Conservation (phyloP, 35 echinoderm and acorn worm genomes). For the Hemicentrotus pulcherrimus region DNA sequence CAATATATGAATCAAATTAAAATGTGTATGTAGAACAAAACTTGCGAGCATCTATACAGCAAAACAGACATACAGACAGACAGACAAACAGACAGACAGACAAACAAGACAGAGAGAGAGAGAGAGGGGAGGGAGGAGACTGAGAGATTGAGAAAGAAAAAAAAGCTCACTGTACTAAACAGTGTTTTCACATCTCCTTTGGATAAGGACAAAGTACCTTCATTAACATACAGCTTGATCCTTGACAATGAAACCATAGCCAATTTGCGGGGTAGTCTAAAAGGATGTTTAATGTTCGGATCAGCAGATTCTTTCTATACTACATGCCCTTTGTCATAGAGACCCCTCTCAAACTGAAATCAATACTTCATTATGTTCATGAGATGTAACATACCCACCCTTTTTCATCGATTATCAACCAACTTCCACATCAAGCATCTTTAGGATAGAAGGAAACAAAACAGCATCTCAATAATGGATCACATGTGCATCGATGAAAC, state of each 20-base stretch:
- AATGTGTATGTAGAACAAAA: not conserved
- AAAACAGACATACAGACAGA: not conserved
- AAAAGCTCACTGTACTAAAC: not conserved
- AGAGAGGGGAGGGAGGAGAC: not conserved
- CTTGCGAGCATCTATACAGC: not conserved
- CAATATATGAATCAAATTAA: not conserved
- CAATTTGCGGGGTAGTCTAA: not conserved
- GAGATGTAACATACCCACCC: conserved; percentile 9
- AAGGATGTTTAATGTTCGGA: not conserved
- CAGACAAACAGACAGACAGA: not conserved
- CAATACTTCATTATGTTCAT: conserved; percentile 1
- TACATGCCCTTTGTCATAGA: not conserved
- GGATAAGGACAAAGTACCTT: not conserved
- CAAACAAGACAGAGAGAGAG: not conserved
- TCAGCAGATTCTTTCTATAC: not conserved
- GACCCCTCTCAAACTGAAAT: not conserved
- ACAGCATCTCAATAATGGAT: not conserved
- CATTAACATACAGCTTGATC: not conserved
- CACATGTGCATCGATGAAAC: not conserved
- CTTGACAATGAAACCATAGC: not conserved
- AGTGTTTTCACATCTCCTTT: conserved; percentile 34
- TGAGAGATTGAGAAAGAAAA: not conserved
- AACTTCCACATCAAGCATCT: not conserved
- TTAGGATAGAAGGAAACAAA: not conserved
- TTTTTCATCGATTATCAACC: not conserved